Evolutionary conservation across 1,140 invertebrate genomes (phyloP).

Genomic region (Eumaeus atala): DNA sequence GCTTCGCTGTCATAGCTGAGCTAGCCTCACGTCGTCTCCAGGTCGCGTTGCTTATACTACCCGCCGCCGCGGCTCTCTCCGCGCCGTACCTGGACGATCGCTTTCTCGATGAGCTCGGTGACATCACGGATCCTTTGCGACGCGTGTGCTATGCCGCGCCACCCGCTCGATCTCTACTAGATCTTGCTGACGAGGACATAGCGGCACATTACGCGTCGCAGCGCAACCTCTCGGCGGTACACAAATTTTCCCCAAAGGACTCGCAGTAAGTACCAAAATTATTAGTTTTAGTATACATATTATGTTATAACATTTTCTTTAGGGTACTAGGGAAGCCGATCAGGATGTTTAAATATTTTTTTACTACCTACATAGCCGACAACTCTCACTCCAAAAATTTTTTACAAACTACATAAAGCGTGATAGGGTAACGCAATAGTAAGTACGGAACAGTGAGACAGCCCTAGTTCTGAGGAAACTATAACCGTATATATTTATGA

Average conservation of each 20-base stretch:
- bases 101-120: conserved; percentile 32
- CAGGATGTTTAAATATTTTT: too few relatives aligned
- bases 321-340: too few relatives aligned
- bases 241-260: too few relatives aligned
- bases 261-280: neutral
- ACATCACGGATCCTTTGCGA: conserved; percentile 28
- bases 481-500: too few relatives aligned
- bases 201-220: conserved; percentile 20
- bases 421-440: too few relatives aligned
- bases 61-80: conserved; percentile 21
- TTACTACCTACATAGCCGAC: too few relatives aligned
- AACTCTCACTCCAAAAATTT: too few relatives aligned
- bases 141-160: conserved; percentile 32
- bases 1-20: conserved; percentile 18
- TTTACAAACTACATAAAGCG: too few relatives aligned
- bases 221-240: neutral
- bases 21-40: conserved; percentile 23
- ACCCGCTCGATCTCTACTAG: conserved; percentile 35
- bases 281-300: too few relatives aligned
- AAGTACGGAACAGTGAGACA: too few relatives aligned
- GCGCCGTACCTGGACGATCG: conserved; percentile 23
- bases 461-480: too few relatives aligned
- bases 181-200: conserved; percentile 25
- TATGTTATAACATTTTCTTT: too few relatives aligned
- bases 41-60: conserved; percentile 28